Conservation (phyloP, 2,113 vertebrate species). For the Pollachius pollachius region DNA sequence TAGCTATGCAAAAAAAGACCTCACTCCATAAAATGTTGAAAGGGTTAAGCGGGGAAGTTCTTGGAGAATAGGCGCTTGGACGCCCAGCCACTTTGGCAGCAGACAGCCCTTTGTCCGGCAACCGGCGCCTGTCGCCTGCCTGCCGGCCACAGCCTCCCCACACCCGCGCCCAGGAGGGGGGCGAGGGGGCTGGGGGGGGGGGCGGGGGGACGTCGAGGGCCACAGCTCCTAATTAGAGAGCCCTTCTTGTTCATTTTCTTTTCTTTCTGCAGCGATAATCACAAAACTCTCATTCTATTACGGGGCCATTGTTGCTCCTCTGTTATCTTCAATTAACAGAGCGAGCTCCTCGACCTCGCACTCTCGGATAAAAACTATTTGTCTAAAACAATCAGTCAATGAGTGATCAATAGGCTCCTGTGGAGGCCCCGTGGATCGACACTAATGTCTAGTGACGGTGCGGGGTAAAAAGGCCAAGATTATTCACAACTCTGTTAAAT, state of each 20-base stretch:
- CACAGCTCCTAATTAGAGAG: conserved; percentile 74
- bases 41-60: conserved; percentile 65
- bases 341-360: conserved; percentile 67
- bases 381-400: conserved; percentile 75
- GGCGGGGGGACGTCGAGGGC: conserved; percentile 39
- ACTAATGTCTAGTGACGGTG: conserved; percentile 63
- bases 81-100: conserved; percentile 70
- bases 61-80: conserved; percentile 54
- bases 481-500: conserved; percentile 62
- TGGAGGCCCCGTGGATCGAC: conserved; percentile 55
- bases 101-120: conserved; percentile 79
- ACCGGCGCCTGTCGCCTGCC: conserved; percentile 82
- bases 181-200: conserved; percentile 17
- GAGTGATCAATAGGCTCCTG: conserved; percentile 76
- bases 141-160: conserved; percentile 74
- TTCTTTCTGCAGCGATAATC: conserved; percentile 72
- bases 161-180: conserved; percentile 54
- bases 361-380: conserved; percentile 68
- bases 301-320: conserved; percentile 69
- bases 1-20: background rate
- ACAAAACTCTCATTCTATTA: conserved; percentile 71
- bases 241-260: conserved; percentile 62
- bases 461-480: conserved; percentile 68
- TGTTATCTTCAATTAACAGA: conserved; percentile 80
- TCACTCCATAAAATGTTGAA: conserved; percentile 4